Percentiles rank a stretch among this genome's conserved stretches.
Evolutionary conservation across 2,113 vertebrate genomes (phyloP).

Genomic region (Rhinopomastus cyanomelas): DNA sequence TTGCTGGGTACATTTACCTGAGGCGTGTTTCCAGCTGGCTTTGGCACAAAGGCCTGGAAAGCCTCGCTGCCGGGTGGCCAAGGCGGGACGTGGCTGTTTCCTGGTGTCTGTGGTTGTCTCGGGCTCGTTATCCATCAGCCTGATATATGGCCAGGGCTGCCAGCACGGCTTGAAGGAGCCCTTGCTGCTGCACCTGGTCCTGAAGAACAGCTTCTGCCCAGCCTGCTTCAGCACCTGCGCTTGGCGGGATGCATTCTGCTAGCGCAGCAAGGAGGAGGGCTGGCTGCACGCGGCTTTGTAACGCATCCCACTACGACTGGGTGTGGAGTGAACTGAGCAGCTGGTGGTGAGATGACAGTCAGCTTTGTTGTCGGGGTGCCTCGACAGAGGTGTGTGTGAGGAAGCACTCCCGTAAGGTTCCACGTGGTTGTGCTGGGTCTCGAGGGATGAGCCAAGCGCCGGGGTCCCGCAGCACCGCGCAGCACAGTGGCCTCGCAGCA

Average conservation of each 20-base stretch:
- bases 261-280: neutral
- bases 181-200: neutral
- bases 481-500: conserved; percentile 14
- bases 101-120: conserved; percentile 30
- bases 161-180: conserved; percentile 7
- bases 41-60: conserved; percentile 17
- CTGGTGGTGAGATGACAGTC: conserved; percentile 58
- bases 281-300: conserved; percentile 39
- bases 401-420: conserved; percentile 39
- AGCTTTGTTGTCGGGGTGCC: conserved; percentile 35
- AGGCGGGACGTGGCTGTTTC: neutral
- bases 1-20: neutral
- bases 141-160: conserved; percentile 39
- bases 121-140: conserved; percentile 43
- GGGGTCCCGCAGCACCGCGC: neutral
- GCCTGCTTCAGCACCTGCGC: neutral
- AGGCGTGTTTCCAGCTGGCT: neutral
- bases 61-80: neutral
- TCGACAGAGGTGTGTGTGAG: conserved; percentile 23
- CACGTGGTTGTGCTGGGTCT: conserved; percentile 21
- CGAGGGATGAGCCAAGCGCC: conserved; percentile 19
- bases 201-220: neutral
- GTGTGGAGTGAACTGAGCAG: conserved; percentile 43
- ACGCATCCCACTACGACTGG: conserved; percentile 30
- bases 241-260: conserved; percentile 33